Evolutionary conservation across 2,113 vertebrate genomes (phyloP), one percentile per base, ranked within the genome.

Genomic region (Cynocephalus volans): DNA sequence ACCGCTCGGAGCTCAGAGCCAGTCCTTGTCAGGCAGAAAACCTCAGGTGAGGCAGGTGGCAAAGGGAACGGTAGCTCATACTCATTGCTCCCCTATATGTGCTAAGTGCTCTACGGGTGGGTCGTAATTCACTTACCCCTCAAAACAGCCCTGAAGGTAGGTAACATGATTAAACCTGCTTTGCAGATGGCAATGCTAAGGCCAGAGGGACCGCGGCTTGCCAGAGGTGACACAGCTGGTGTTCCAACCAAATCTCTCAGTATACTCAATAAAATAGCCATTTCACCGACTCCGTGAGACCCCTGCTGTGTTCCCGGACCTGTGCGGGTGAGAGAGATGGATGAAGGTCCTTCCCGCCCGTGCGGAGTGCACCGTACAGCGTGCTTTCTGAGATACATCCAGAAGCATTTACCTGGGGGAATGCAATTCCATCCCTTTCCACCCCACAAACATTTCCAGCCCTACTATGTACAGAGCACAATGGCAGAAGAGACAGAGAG

Each of bases 281-380:
- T 19, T 54, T 31, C 31, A 36, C 28, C 62, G 24, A 26, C 12
- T 28, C 18, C 7, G 54, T 69, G 36, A 15, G 64, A 14, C 1
- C 36, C 31, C 19, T 28, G 19, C 48, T 8, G 4, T 0, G 4
- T 64, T 8, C 64, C 65, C 28, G 60, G 54, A 31, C 50, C 69
- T 67, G 41, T 73, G 69, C 50, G 15, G 65, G 17, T 50, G 67
- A 28, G 0, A 14, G 48, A 85, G 58, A 21, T 36, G 52, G 36
- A 10, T 41, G 11, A 56, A 9, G 26, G 28, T 15, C 15, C 21
- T 36, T 36, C 41, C n/a, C 5, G 0, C 36, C 24, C 31, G 6
- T 0, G 1, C 0, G 36, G 26, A 54, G 14, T n/a, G 76, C 33
- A 52, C 62, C 2, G 9, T 9, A 41, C 12, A 23, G 45, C 3